Evolutionary conservation across 2,113 vertebrate species (phyloP).

Genomic region (Chloropsis cyanopogon): DNA sequence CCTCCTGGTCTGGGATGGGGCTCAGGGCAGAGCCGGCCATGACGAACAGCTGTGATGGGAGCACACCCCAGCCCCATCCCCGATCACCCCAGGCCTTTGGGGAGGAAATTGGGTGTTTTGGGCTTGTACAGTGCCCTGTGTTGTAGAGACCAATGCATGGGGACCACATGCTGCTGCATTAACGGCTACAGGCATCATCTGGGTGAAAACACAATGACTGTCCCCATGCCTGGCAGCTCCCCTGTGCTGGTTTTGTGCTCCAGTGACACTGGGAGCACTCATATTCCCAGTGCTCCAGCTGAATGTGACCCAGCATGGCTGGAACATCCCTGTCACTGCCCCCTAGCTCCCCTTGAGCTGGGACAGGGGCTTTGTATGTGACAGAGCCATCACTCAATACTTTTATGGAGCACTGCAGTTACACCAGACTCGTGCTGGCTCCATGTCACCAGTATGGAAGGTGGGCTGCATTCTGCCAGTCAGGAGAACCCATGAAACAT

Average conservation of each 20-base stretch:
- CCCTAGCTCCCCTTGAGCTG: neutral
- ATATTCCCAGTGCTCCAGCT: neutral
- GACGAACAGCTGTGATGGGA: rapidly evolving
- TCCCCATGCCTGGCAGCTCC: neutral
- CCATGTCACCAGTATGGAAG: neutral
- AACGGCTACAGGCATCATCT: rapidly evolving
- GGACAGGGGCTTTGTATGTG: neutral
- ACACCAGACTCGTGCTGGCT: rapidly evolving
- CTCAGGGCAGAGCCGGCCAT: neutral
- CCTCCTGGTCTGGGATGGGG: neutral
- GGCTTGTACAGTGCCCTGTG: neutral
- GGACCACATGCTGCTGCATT: neutral
- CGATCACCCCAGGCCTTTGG: neutral
- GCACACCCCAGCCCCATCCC: neutral
- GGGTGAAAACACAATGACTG: neutral
- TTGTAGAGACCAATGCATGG: rapidly evolving
- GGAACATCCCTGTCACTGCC: neutral
- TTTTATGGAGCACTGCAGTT: neutral
- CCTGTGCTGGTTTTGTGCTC: neutral
- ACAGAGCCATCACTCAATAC: neutral
- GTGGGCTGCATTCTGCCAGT: neutral
- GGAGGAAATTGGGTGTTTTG: neutral
- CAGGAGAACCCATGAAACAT: neutral
- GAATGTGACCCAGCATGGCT: neutral
- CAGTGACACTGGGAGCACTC: neutral